Base-by-base conservation (phyloP, 2,888 invertebrate species). In the Tortrix viridana region DNA sequence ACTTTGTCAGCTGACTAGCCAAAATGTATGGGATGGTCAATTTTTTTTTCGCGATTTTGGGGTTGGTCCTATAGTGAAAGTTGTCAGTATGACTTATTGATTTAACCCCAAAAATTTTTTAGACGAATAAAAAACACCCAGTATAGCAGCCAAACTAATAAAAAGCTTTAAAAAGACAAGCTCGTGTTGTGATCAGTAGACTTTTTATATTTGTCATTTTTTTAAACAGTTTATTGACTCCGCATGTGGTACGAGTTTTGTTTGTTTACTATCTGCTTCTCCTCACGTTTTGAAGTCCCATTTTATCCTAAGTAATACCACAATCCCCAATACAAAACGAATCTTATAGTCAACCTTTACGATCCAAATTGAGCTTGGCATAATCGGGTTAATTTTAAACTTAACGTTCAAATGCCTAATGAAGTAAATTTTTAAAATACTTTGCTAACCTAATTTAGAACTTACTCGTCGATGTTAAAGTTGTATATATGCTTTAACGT, bases 261-360 rank as follows among this genome's bases (percentile, higher is more conserved):
- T 84, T 85, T 79, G 77, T 43, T 9, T 44, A 75, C 74, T 88
- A 86, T 89, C 89, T 89, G 88, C 84, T 88, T 86, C 85, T 86
- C 86, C 80, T 89, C 88, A 86, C 77, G 78, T 84, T 88, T 88
- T 87, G 88, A 89, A 86, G 83, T 84, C 84, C 2, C 12, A 58
- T 18, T 54, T 41, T 41, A 23, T 1, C 61, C 4, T 50, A 56
- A 46, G 38, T n/a, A 7, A 4, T 19, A 20, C 23, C 12, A 5
- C 12, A n/a, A 19, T 14, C 4, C 2, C 3, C 14, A 23, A 41
- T 47, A 7, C 18, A 52, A 63, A 41, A 44, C 47, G 20, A 14
- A 26, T 41, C 52, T 26, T 23, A 38, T 1, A 14, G 1, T 14
- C 32, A 18, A 2, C 3, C 2, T 2, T 22, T 41, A 52, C 16